Evolutionary conservation across 2,888 invertebrate species (phyloP), one percentile per base, ranked within the genome.

Genomic region (Sphaerophoria rueppellii): DNA sequence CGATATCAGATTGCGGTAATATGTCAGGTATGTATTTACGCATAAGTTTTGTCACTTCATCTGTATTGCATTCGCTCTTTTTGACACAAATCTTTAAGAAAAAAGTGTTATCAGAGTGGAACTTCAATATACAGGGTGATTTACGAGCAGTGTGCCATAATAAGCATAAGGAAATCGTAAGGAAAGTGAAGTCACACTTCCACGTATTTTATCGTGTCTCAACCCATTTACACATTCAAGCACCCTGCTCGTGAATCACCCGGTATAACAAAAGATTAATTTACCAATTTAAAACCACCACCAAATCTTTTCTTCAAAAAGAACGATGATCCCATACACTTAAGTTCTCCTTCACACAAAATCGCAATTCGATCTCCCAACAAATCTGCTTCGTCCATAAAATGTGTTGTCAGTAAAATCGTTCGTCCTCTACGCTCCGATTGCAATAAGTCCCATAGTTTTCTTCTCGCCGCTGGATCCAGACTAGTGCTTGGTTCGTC

Each of bases 371-470:
- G 93, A 91, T 97, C 97, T 0, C 97, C 97, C 2, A 97, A 93
- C 54, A 96, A 93, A 91, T 98, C 97, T 1, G 97, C 97, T 91
- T 98, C 97, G 89, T 97, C 97, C 97, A 97, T 97, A 90, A 96
- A 97, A 91, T 97, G 96, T 0, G 96, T 96, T 0, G 97, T 96
- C 80, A 98, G 92, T 57, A 98, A 93, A 89, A 98, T 94, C 0
- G 97, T 96, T 7, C 97, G 93, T 35, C 95, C 96, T 87, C 92
- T 92, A 88, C 96, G 95, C 88, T 96, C 94, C 87, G 92, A 92
- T 90, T 95, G 95, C 85, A 98, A 91, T 24, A 98, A 92, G 88
- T 97, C 95, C 97, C 98, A 98, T 0, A 97, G 93, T n/a, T 95
- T 95, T 67, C 97, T 93, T 65, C 97, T 92, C 0, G 97, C 96